Conservation (phyloP, 1,140 invertebrate species). For the Drosophila setifemur region DNA sequence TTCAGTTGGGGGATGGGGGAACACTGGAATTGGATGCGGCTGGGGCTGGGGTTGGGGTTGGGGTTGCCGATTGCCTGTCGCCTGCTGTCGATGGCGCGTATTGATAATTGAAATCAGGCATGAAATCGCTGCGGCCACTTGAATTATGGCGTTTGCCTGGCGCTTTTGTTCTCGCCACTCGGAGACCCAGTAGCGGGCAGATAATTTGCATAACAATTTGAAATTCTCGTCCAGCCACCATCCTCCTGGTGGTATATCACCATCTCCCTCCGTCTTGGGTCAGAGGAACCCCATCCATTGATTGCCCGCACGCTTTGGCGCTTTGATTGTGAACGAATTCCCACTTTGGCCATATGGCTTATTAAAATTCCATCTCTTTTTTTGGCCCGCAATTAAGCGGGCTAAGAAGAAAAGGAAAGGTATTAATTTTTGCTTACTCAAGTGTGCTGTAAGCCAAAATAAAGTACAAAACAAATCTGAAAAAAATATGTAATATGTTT, state of each 20-base stretch:
- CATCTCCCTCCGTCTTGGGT: no score
- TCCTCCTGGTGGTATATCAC: no score
- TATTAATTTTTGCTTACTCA: background rate
- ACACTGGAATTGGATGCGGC: constrained; percentile 31
- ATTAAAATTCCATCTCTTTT: constrained; percentile 52
- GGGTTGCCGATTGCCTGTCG: constrained; percentile 22
- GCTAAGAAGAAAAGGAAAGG: background rate
- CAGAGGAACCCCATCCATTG: constrained; percentile 45
- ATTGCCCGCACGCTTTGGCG: constrained; percentile 59
- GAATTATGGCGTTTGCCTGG: constrained; percentile 77
- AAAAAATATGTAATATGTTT: constrained; percentile 37
- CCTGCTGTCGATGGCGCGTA: constrained; percentile 64
- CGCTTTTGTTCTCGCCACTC: constrained; percentile 72
- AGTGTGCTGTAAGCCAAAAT: background rate
- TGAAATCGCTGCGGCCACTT: constrained; percentile 76
- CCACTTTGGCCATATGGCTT: constrained; percentile 46
- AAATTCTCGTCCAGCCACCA: constrained; percentile 71
- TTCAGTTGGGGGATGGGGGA: constrained; percentile 6
- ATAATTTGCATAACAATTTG: constrained; percentile 75
- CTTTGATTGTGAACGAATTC: constrained; percentile 66
- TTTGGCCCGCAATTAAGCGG: constrained; percentile 40
- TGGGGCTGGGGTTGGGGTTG: no score
- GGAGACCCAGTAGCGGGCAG: constrained; percentile 14
- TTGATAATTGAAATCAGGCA: constrained; percentile 80
- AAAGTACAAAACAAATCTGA: background rate